These are phyloP conservation scores for Lasioglossum baleicum DNA, from an alignment of 1,140 invertebrate genomes.

Conservation along the genomic window DNA sequence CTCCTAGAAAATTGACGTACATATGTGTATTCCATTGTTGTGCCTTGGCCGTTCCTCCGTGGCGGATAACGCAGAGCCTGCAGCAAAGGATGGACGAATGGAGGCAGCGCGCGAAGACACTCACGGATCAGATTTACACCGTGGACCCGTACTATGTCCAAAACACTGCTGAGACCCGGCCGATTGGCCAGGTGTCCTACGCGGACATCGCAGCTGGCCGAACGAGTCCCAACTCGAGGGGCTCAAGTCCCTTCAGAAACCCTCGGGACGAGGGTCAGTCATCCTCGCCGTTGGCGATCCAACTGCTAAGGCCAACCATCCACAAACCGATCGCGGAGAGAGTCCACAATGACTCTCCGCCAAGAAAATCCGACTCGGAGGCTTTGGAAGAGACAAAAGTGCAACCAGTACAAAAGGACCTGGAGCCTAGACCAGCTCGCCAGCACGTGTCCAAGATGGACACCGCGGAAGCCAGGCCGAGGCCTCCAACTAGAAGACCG, in stretches of 20 bases:
- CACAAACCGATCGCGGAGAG: conserved; percentile 5
- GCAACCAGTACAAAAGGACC: conserved; percentile 19
- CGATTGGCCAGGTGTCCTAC: conserved; percentile 79
- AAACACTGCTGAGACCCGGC: conserved; percentile 73
- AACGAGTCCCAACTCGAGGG: conserved; percentile 76
- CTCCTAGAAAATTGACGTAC: conserved; percentile 63
- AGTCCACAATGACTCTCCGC: neutral
- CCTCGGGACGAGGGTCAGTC: conserved; percentile 65
- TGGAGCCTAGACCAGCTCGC: neutral
- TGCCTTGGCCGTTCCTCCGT: conserved; percentile 72
- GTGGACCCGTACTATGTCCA: conserved; percentile 87
- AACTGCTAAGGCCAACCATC: conserved; percentile 20
- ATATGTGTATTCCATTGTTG: conserved; percentile 65
- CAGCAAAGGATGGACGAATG: conserved; percentile 83
- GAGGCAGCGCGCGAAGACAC: conserved; percentile 84
- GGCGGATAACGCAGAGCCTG: conserved; percentile 83
- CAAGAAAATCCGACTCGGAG: neutral
- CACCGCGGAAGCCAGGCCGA: neutral
- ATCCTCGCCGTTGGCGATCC: conserved; percentile 51
- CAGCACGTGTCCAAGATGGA: conserved; percentile 23
- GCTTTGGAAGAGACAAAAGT: neutral
- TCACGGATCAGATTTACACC: conserved; percentile 85
- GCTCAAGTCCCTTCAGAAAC: conserved; percentile 69
- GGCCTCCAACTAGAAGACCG: conserved; percentile 6
- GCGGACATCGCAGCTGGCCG: conserved; percentile 81